Percentiles rank a stretch among this genome's conserved stretches.
Conservation (phyloP, 35 echinoderm and acorn worm genomes). For the Eucidaris tribuloides region DNA sequence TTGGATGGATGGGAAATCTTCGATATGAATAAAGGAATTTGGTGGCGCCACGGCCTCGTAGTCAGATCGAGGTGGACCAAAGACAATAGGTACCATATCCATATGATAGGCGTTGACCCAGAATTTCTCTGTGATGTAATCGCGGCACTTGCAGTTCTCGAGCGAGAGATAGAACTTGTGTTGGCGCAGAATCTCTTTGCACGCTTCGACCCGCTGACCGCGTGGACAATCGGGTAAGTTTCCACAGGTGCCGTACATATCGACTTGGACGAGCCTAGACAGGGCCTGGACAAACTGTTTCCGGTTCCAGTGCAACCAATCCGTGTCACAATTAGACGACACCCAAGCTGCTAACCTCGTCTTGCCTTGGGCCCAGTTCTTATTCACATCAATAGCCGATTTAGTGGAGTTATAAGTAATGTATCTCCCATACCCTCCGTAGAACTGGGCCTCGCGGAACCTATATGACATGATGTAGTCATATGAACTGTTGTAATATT, state of each 20-base stretch:
- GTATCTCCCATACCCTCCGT: constrained; percentile 1
- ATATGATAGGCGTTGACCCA: constrained; percentile 33
- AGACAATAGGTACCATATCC: constrained; percentile 59
- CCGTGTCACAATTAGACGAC: constrained; percentile 41
- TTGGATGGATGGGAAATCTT: constrained; percentile 26
- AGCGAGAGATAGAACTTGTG: constrained; percentile 42
- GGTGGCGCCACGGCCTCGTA: constrained; percentile 45
- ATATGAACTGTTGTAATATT: background rate
- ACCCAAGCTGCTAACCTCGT: constrained; percentile 55
- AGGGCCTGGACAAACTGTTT: constrained; percentile 40
- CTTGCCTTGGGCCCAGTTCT: constrained; percentile 29
- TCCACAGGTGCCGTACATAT: constrained; percentile 62
- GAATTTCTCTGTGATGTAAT: constrained; percentile 74
- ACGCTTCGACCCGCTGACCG: constrained; percentile 23
- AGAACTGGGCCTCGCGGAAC: background rate
- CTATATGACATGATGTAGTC: constrained; percentile 30
- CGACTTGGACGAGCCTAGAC: background rate
- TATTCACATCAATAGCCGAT: background rate
- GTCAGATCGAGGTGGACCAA: constrained; percentile 44
- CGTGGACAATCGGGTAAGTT: constrained; percentile 6
- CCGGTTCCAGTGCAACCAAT: constrained; percentile 40
- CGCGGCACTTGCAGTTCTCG: constrained; percentile 50
- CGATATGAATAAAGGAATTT: constrained; percentile 68
- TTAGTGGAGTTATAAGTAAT: background rate
- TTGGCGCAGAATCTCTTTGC: background rate